These are phyloP conservation scores for Battus philenor DNA, from an alignment of 1,140 invertebrate species.

Conservation along the genomic window DNA sequence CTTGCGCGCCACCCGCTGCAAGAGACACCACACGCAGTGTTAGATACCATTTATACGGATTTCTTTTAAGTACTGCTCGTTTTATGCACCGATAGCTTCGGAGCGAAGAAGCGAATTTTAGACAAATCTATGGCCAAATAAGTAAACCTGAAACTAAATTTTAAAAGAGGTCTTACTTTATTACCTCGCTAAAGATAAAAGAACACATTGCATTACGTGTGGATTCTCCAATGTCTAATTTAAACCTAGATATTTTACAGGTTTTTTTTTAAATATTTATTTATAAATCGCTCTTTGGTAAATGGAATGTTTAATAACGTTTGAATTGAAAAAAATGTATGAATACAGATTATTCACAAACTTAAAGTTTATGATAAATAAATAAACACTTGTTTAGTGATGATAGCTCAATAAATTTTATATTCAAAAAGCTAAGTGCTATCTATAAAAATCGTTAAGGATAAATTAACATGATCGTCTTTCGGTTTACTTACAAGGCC, in stretches of 20 bases:
- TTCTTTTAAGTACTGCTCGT: slow-evolving; percentile 39
- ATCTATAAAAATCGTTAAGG: slow-evolving; percentile 22
- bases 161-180: neutral
- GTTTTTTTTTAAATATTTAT: too few relatives aligned
- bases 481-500: slow-evolving; percentile 17
- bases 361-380: too few relatives aligned
- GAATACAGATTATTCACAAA: too few relatives aligned
- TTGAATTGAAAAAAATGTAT: too few relatives aligned
- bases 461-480: slow-evolving; percentile 20
- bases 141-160: slow-evolving; percentile 4
- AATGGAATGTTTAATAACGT: too few relatives aligned
- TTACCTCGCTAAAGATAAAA: slow-evolving; percentile 25
- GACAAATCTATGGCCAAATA: slow-evolving; percentile 25
- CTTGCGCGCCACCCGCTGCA: slow-evolving; percentile 71
- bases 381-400: too few relatives aligned
- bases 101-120: slow-evolving; percentile 37
- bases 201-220: too few relatives aligned
- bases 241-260: too few relatives aligned
- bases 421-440: too few relatives aligned
- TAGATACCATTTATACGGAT: slow-evolving; percentile 66
- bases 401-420: too few relatives aligned
- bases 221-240: too few relatives aligned
- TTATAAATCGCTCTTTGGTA: too few relatives aligned
- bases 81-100: slow-evolving; percentile 39
- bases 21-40: slow-evolving; percentile 75